Base-by-base conservation (phyloP, 2,888 invertebrate species). In the Drosophila ezoana region DNA sequence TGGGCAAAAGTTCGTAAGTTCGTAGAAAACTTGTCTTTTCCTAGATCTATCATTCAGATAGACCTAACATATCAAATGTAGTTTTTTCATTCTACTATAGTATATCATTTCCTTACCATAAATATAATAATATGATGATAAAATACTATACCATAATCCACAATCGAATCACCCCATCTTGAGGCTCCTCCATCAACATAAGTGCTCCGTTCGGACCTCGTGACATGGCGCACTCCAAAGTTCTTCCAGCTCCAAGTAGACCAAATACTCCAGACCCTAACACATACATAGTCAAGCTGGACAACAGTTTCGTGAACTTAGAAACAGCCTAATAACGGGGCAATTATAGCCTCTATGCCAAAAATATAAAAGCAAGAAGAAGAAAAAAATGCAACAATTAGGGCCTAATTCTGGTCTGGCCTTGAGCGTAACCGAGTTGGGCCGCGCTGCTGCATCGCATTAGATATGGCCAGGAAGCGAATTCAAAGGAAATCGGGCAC, bases 381-480 rank as follows among this genome's bases (percentile, higher is more conserved):
- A 8, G 2, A 18, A 49, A 5, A 51, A 40, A 47, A n/a, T 37
- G 11, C 43, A 65, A 35, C 66, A 65, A 37, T 66, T 54, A 58
- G 59, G 47, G 4, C 11, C 33, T 40, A 51, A 69, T 52, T 70
- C 8, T 52, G 52, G 14, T 5, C 33, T 43, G 52, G 23, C 63
- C 70, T 70, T 70, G 71, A 70, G 49, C 53, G 38, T 18, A 35
- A 14, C 44, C 53, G 8, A 23, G 38, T 23, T 28, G 33, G 33
- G 11, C 20, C 13, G 8, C 33, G 51, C 2, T 44, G 32, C 35
- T 56, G 60, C 16, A 11, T 11, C 56, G 33, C 63, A 81, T 79
- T 79, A 79, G 79, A 74, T 66, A 75, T 75, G 75, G 56, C 51
- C 43, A 5, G 43, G 49, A 16, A 48, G 35, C 47, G 58, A 63